Base-by-base conservation (phyloP, 2,797 vertebrate genomes). In the Catostomus latipinnis region DNA sequence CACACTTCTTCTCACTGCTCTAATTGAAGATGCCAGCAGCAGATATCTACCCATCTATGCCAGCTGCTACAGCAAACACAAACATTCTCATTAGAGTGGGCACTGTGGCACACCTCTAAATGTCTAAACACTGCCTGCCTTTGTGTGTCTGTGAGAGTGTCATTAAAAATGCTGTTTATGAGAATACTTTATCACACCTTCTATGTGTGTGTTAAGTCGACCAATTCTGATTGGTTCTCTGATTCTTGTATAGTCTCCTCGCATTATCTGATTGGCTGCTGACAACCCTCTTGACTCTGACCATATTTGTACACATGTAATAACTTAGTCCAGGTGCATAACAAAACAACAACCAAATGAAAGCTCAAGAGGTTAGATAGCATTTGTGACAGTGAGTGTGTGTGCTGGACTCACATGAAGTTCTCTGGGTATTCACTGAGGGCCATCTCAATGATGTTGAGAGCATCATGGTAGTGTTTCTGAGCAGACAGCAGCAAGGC, bases 401-500 rank as follows among this genome's bases (percentile, higher is more conserved):
- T 22, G 1, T 10, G 4, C 1, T 53, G 8, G 53, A 92, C 95
- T 95, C 82, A 98, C 97, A 97, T 97, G 84, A 99, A 99, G 84
- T 98, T 98, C 90, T 99, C 98, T 0, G 98, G 98, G 81, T 99
- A 98, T 91, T 99, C 97, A 0, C 97, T 98, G 83, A 99, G 94
- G 72, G 97, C 97, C 97, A 98, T 99, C 91, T 99, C 97, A n/a
- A 98, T 96, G 84, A 99, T 99, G 87, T 96, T 99, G 84, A 99
- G 94, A 10, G 93, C 97, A 1, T 99, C 98, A 0, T 98, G 97
- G 90, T 98, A 96, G 89, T 99, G 98, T 88, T 99, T 99, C 92
- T 99, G 97, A 0, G 98, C 97, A 0, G 98, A 99, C 0, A 99
- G 92, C 73, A 99, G 88, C 86, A 99, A 94, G 5, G 98, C 96